Evolutionary conservation across 2,113 vertebrate genomes (phyloP), one percentile per base, ranked within the genome.

Genomic region (Poeciliopsis occidentalis): DNA sequence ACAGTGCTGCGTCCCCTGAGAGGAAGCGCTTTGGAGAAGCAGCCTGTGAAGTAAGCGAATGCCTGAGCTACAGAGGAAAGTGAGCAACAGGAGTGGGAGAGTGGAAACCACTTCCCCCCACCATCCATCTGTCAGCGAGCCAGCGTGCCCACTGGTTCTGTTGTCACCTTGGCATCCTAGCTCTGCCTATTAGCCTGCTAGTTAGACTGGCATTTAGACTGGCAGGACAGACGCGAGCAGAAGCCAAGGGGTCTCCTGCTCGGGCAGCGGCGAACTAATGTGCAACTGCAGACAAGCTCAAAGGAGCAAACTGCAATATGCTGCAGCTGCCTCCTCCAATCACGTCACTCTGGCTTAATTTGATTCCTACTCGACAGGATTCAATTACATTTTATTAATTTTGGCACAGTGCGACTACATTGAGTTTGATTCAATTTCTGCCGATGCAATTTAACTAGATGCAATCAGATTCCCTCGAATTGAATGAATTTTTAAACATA

Each of bases 331-430:
- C 90, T 78, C 80, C 79, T 88, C 90, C 92, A 84, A 89, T 93
- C 87, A 79, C 85, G 67, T 91, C 89, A 80, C 22, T 80, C 78
- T 11, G 79, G 60, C 54, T 83, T 90, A 82, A 91, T 90, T 85
- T 80, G 76, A 87, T 90, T 92, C 80, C 81, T 77, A 85, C 81
- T 69, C 69, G 69, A 86, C 88, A 85, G 86, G 87, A 91, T 89
- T 90, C 85, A 75, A 91, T 92, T 92, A 89, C 90, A 69, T 91
- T 91, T 91, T 71, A 91, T 91, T 92, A 89, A 93, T 92, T 90
- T 89, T 88, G 89, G 82, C 88, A 86, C 82, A 83, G 85, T 76
- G 86, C 64, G 78, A 90, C 91, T 86, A 84, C 76, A 63, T 80
- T 60, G 74, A 85, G 84, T 81, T 89, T 74, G 85, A 90, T 87